Conservation (phyloP, 2,113 vertebrate genomes). For the Nothoprocta pentlandii region DNA sequence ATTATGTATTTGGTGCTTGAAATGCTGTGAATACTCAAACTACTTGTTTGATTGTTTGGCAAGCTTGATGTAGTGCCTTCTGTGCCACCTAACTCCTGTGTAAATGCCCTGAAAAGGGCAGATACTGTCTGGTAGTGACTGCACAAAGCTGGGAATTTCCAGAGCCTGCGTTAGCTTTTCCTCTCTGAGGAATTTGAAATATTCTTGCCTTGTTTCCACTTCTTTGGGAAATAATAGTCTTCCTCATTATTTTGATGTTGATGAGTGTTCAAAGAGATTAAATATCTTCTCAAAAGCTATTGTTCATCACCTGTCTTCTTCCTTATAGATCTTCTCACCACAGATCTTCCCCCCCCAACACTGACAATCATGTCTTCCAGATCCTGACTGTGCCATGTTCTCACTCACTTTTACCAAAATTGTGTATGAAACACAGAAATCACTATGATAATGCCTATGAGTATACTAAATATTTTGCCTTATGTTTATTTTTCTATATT, state of each 20-base stretch:
- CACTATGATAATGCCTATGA: background rate
- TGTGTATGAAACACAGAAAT: background rate
- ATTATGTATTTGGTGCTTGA: background rate
- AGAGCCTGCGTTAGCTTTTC: background rate
- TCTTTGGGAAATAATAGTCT: background rate
- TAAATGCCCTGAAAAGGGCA: background rate
- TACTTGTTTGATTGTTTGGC: background rate
- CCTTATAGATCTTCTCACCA: background rate
- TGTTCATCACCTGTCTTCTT: background rate
- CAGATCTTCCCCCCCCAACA: background rate
- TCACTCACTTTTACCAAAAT: background rate
- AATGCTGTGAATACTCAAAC: background rate
- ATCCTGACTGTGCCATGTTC: background rate
- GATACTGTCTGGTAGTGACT: fast-evolving
- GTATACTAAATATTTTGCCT: background rate
- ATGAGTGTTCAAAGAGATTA: background rate
- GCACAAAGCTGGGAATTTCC: background rate
- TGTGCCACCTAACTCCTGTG: background rate
- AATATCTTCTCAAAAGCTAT: background rate
- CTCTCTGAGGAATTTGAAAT: background rate
- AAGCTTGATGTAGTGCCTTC: fast-evolving
- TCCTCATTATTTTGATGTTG: background rate
- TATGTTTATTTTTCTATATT: background rate
- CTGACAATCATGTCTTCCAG: background rate
- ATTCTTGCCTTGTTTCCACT: background rate